A percentile compares a stretch with the other conserved stretches of the same genome.
Conservation (phyloP, 2,888 invertebrate genomes). For the Troides oblongomaculatus region DNA sequence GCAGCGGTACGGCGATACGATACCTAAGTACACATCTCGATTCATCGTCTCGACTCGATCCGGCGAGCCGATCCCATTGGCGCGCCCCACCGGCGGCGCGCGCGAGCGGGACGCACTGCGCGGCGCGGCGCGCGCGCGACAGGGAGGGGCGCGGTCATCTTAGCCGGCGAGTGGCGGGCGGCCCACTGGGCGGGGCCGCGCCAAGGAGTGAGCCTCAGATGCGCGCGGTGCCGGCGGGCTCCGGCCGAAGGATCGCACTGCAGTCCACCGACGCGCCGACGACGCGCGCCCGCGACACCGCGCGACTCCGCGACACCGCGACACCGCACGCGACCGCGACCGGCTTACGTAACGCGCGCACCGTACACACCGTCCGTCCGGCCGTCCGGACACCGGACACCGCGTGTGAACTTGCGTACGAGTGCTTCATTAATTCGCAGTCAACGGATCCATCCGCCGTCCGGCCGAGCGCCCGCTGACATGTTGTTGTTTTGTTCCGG, state of each 20-base stretch:
- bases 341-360: background rate
- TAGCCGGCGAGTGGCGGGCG: conserved; percentile 77
- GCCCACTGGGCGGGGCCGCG: conserved; percentile 83
- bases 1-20: conserved; percentile 53
- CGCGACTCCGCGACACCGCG: background rate
- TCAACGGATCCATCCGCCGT: conserved; percentile 40
- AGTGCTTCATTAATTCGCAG: too few species aligned
- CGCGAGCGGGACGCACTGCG: conserved; percentile 59
- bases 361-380: too few species aligned
- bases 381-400: background rate
- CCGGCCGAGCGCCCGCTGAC: conserved; percentile 48
- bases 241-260: conserved; percentile 80
- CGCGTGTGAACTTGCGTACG: background rate
- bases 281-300: conserved; percentile 66
- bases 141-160: conserved; percentile 77
- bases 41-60: conserved; percentile 79
- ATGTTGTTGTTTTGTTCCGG: conserved; percentile 70
- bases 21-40: conserved; percentile 81
- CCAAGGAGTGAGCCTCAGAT: conserved; percentile 80
- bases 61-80: conserved; percentile 78
- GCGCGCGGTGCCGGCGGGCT: conserved; percentile 83
- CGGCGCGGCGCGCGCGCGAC: conserved; percentile 51
- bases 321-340: background rate
- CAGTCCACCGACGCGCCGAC: conserved; percentile 76
- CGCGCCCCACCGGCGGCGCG: conserved; percentile 78